These are phyloP conservation scores for Cebus imitator DNA, from an alignment of 2,113 vertebrate species.

Conservation along the genomic window DNA sequence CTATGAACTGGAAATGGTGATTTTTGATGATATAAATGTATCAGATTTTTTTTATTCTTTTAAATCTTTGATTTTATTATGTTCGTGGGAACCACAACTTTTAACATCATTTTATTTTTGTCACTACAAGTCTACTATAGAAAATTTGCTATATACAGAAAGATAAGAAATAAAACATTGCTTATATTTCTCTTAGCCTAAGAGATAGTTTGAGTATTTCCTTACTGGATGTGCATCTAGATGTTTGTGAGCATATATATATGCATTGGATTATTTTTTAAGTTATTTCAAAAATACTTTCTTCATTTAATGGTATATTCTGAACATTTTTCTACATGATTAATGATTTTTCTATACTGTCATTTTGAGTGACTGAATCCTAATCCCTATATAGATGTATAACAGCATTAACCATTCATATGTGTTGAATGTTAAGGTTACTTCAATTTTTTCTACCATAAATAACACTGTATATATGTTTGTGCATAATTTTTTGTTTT, in stretches of 20 bases:
- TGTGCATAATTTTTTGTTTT: not conserved
- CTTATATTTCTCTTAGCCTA: not conserved
- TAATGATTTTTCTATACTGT: slow-evolving; percentile 2
- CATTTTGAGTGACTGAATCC: slow-evolving; percentile 34
- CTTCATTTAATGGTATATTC: slow-evolving; percentile 23
- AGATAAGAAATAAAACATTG: not conserved
- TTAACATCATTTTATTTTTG: slow-evolving; percentile 22
- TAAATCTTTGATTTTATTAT: not conserved
- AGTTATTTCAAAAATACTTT: slow-evolving; percentile 46
- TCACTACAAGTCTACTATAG: not conserved
- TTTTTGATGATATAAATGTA: slow-evolving; percentile 24
- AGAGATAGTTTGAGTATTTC: slow-evolving; percentile 14
- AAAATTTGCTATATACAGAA: slow-evolving; percentile 1
- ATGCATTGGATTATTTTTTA: not conserved
- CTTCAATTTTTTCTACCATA: not conserved
- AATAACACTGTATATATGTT: slow-evolving; percentile 24
- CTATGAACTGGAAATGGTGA: not conserved
- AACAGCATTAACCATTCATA: not conserved
- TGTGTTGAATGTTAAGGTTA: slow-evolving; percentile 31
- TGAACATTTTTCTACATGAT: not conserved
- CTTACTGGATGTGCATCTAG: not conserved
- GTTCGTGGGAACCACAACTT: not conserved
- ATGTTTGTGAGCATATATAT: not conserved
- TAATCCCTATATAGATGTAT: not conserved
- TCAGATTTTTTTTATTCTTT: not conserved